phyloP scores from a whole-genome alignment of 2,797 vertebrate species.

The Oreochromis mossambicus region DNA sequence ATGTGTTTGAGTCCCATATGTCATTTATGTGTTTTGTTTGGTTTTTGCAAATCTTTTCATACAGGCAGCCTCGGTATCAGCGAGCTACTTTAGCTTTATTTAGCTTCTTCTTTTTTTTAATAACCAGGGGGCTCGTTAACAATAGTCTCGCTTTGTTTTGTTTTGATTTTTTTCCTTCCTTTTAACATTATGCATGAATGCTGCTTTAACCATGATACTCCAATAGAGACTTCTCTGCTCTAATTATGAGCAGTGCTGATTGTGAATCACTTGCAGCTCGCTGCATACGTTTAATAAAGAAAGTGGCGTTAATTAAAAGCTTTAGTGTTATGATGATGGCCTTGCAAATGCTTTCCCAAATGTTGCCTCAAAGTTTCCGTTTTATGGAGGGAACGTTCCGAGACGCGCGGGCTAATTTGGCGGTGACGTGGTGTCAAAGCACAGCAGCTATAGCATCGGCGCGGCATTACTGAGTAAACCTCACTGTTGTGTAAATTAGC shows the following conservation, averaged over 20 bases:
- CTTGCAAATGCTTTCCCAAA: background rate
- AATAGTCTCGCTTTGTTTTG: background rate
- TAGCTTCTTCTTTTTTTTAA: background rate
- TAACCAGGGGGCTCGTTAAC: background rate
- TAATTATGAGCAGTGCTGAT: background rate
- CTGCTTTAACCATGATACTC: background rate
- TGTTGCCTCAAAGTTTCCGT: background rate
- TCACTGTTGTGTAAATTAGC: constrained; percentile 54
- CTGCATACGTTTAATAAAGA: background rate
- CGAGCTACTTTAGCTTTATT: background rate
- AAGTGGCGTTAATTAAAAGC: background rate
- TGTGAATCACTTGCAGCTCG: background rate
- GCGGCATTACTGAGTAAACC: constrained; percentile 23
- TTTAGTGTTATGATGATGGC: background rate
- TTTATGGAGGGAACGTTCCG: constrained; percentile 2
- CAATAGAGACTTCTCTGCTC: background rate
- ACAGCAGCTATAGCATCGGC: constrained; percentile 16
- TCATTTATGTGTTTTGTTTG: background rate
- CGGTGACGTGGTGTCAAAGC: background rate
- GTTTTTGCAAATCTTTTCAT: background rate
- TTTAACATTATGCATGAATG: background rate
- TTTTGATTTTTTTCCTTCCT: background rate
- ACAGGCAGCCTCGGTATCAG: background rate
- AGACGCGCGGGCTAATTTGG: constrained; percentile 8
- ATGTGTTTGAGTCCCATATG: background rate